phyloP scores from a whole-genome alignment of 2,113 vertebrate genomes.

The Ranitomeya imitator region DNA sequence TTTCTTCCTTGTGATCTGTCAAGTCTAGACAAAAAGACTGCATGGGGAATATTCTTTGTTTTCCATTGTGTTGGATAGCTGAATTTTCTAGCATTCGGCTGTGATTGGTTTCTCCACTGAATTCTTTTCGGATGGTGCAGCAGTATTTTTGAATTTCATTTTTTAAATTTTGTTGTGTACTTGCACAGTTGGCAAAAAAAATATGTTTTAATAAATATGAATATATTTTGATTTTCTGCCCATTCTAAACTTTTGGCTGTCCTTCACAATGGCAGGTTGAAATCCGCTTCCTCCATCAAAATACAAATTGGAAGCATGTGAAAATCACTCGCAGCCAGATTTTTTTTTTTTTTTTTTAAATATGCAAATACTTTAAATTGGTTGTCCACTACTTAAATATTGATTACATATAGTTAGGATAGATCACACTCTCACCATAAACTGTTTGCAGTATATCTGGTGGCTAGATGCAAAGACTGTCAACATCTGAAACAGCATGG shows the following conservation, averaged over 20 bases:
- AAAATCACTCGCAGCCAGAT: neutral
- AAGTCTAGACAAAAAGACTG: neutral
- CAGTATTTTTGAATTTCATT: neutral
- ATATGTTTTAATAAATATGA: neutral
- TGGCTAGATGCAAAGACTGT: no score
- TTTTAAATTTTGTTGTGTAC: neutral
- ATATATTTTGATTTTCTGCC: neutral
- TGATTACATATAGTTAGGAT: no score
- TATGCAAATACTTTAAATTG: neutral
- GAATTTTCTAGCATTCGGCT: neutral
- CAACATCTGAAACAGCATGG: no score
- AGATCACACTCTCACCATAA: no score
- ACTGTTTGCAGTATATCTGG: no score
- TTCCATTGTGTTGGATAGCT: neutral
- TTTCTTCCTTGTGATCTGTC: neutral
- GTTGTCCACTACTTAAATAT: no score
- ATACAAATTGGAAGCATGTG: neutral
- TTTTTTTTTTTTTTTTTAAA: neutral
- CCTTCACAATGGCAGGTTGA: neutral
- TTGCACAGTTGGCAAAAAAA: slow-evolving; percentile 13
- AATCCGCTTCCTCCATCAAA: neutral
- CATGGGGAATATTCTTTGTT: neutral
- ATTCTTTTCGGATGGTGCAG: neutral
- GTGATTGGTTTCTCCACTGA: neutral
- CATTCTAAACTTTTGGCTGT: neutral